phyloP scores from a whole-genome alignment of 2,888 invertebrate species.

The Platynereis dumerilii region DNA sequence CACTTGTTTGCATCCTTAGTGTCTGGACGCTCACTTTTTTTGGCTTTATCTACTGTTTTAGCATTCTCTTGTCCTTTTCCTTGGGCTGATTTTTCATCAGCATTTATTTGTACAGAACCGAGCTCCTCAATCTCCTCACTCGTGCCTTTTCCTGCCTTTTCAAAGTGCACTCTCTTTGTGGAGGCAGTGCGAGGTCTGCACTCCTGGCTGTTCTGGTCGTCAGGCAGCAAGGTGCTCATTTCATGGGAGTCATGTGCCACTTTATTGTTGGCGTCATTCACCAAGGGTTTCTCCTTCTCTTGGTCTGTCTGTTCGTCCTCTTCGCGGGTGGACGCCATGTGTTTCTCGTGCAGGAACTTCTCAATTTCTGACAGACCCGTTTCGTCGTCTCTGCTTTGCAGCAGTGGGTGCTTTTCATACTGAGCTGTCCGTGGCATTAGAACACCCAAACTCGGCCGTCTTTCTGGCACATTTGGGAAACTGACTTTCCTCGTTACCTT shows the following conservation, averaged over 20 bases:
- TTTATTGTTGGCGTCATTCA: slow-evolving; percentile 4
- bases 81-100: slow-evolving; percentile 10
- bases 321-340: not conserved
- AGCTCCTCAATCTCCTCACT: slow-evolving; percentile 21
- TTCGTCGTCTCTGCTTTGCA: slow-evolving; percentile 26
- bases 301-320: not conserved
- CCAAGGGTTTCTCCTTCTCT: not conserved
- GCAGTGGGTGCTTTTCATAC: slow-evolving; percentile 35
- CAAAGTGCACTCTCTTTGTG: slow-evolving; percentile 22
- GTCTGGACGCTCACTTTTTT: not conserved
- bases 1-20: slow-evolving; percentile 15
- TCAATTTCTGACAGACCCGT: slow-evolving; percentile 33
- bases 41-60: slow-evolving; percentile 10
- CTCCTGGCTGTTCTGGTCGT: not conserved
- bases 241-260: slow-evolving; percentile 1
- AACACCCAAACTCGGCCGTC: slow-evolving; percentile 12
- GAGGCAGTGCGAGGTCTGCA: slow-evolving; percentile 13
- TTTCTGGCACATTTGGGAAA: not conserved
- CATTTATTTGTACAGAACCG: slow-evolving; percentile 18
- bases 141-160: slow-evolving; percentile 13
- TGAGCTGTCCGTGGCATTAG: slow-evolving; percentile 31
- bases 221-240: not conserved
- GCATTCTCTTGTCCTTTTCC: slow-evolving; percentile 9
- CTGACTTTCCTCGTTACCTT: not conserved
- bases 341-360: slow-evolving; percentile 33